These are phyloP conservation scores for Apotomis capreana DNA, from an alignment of 2,888 invertebrate genomes.

Conservation along the genomic window DNA sequence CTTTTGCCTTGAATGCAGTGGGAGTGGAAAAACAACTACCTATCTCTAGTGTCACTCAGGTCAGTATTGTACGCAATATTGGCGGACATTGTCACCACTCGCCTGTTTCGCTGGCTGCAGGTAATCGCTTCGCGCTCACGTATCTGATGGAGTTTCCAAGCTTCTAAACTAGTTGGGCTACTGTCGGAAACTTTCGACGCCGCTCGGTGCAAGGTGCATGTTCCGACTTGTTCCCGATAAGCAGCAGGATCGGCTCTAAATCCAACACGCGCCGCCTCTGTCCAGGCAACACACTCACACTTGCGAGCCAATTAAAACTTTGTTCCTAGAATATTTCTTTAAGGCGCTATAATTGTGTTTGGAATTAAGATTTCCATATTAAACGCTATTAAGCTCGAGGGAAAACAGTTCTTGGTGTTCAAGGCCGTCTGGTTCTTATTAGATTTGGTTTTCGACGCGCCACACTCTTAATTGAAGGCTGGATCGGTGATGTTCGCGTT, in stretches of 20 bases:
- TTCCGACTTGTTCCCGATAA: constrained; percentile 73
- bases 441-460: constrained; percentile 54
- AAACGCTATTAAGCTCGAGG: constrained; percentile 13
- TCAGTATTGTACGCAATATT: constrained; percentile 3
- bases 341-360: constrained; percentile 16
- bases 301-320: constrained; percentile 72
- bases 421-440: constrained; percentile 39
- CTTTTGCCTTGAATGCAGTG: no score
- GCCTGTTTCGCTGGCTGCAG: constrained; percentile 53
- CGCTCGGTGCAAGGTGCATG: constrained; percentile 72
- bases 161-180: constrained; percentile 80
- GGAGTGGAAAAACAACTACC: no score
- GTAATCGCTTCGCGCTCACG: constrained; percentile 76
- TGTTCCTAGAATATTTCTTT: constrained; percentile 32
- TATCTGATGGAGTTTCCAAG: constrained; percentile 80
- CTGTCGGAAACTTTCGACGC: constrained; percentile 74
- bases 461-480: constrained; percentile 64
- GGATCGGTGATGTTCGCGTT: constrained; percentile 56
- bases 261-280: constrained; percentile 63
- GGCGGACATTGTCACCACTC: constrained; percentile 48
- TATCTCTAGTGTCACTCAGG: no score
- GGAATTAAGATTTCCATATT: constrained; percentile 3
- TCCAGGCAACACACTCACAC: constrained; percentile 56
- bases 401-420: constrained; percentile 3
- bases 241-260: constrained; percentile 71